A percentile compares a stretch with the other conserved stretches of the same genome.
Conservation (phyloP, 1,140 invertebrate genomes). For the Atopsyche davidsoni region DNA sequence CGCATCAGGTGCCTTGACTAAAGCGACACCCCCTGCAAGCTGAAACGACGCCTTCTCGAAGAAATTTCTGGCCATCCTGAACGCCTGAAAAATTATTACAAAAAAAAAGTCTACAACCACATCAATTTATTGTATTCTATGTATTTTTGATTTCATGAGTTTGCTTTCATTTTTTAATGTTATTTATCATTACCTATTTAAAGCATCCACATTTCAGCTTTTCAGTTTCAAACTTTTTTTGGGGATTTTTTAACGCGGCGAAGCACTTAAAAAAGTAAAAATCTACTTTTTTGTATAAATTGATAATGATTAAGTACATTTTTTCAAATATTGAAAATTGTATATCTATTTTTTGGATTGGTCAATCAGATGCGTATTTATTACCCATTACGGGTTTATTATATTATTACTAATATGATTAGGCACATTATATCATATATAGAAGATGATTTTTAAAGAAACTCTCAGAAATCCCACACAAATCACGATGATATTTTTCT, state of each 20-base stretch:
- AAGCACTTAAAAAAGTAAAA: neutral
- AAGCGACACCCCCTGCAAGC: constrained; percentile 50
- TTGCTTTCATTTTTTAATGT: neutral
- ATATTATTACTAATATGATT: no score
- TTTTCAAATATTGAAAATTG: no score
- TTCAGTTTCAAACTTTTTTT: neutral
- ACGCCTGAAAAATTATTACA: constrained; percentile 39
- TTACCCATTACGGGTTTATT: no score
- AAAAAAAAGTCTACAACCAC: neutral
- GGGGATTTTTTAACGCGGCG: neutral
- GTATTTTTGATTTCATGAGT: no score
- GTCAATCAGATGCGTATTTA: no score
- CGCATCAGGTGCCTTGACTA: constrained; percentile 47
- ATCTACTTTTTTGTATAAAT: neutral
- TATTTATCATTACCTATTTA: neutral
- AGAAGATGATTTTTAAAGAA: no score
- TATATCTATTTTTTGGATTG: no score
- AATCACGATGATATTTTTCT: no score
- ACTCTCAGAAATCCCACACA: no score
- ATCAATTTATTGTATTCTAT: neutral
- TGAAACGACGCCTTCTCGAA: constrained; percentile 55
- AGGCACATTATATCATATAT: no score
- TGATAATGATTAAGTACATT: no score
- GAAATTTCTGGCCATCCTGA: constrained; percentile 54
- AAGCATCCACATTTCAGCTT: neutral